Evolutionary conservation across 2,113 vertebrate species (phyloP).

Genomic region (Strix uralensis): DNA sequence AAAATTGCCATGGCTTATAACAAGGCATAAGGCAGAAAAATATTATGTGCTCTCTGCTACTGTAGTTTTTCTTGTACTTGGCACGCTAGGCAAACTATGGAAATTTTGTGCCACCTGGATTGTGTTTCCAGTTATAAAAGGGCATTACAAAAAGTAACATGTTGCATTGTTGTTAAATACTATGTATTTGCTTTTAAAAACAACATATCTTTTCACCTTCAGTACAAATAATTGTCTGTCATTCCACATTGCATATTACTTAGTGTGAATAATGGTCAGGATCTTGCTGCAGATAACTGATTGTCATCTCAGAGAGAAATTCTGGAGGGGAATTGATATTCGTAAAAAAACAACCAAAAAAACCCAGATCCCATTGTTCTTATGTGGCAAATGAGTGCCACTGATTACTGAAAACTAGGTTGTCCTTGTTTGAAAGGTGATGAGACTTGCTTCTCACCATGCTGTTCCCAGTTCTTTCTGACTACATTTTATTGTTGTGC

Average conservation of each 20-base stretch:
- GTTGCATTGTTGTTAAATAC: background rate
- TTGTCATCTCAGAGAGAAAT: background rate
- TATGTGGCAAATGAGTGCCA: background rate
- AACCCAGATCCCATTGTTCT: fast-evolving
- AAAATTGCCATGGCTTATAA: background rate
- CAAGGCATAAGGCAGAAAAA: background rate
- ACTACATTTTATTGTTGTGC: background rate
- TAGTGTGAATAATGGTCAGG: background rate
- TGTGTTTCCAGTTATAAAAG: background rate
- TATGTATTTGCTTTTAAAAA: background rate
- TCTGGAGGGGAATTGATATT: background rate
- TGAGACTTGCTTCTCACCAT: background rate
- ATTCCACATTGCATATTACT: background rate
- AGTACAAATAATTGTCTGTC: background rate
- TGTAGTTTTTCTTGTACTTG: background rate
- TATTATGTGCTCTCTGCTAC: background rate
- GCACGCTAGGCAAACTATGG: background rate
- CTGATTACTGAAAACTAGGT: background rate
- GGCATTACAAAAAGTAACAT: background rate
- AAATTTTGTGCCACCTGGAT: background rate
- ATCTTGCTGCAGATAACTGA: background rate
- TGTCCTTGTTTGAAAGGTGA: background rate
- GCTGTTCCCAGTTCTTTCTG: background rate
- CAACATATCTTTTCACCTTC: background rate
- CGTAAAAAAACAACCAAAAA: background rate